Evolutionary conservation across 2,888 invertebrate genomes (phyloP), one percentile per base, ranked within the genome.

Genomic region (Hedya salicella): DNA sequence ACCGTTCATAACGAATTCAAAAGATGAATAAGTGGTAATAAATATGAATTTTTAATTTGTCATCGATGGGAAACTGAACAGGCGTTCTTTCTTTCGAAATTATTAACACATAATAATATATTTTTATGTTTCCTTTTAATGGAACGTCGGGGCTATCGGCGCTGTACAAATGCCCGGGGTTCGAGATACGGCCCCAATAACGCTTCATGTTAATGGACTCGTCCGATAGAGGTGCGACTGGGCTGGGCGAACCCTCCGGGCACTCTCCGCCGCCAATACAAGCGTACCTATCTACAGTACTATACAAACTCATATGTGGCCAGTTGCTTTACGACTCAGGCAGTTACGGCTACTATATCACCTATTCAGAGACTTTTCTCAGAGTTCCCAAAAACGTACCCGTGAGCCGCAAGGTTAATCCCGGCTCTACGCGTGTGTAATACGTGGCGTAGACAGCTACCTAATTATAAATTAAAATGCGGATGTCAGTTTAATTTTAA

Each of bases 51-150:
- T 82, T 86, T 83, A 86, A 88, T 89, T 84, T 85, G 82, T 85
- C 81, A 79, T 61, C 73, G 68, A 76, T 69, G 73, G 73, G 74
- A 78, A 78, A 74, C 74, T 69, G 70, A 78, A 78, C 79, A 80
- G 78, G 75, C 77, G 74, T 85, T 87, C 80, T 85, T 88, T 87
- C 85, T 80, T 81, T 87, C 82, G 81, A 88, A 91, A 89, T 89
- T 91, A 91, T 91, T 91, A 90, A 91, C 91, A 92, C 91, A 90
- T 92, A 91, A 91, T 92, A 90, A 90, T 88, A 88, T 86, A 84
- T 88, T 88, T 92, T 91, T 91, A 92, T 89, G 86, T 82, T 82
- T 88, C 84, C 88, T 89, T 88, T 89, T 91, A 91, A 91, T 91
- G 90, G 88, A 89, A 89, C 84, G 79, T 78, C 71, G 81, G 82